A percentile compares a stretch with the other conserved stretches of the same genome.
Evolutionary conservation across 2,797 vertebrate species (phyloP).

Genomic region (Gymnoscopelus microlampas): DNA sequence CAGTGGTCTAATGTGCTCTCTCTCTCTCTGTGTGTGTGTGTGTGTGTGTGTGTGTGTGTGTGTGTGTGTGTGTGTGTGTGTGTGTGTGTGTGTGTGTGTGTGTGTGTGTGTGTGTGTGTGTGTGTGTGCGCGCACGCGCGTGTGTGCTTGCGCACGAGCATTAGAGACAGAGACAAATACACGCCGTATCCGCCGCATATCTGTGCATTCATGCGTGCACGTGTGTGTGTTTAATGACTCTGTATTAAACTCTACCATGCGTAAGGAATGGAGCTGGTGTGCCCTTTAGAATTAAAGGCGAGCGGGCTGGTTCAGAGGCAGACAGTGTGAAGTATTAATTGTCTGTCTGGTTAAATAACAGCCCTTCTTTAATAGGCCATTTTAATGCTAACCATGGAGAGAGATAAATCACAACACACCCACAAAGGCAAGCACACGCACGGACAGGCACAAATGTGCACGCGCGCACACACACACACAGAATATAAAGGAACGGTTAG

Average conservation of each 20-base stretch:
- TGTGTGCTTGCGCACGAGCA: background rate
- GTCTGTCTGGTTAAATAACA: slow-evolving; percentile 65
- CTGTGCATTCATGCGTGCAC: no score
- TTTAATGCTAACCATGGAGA: slow-evolving; percentile 31
- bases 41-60: background rate
- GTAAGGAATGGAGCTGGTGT: slow-evolving; percentile 43
- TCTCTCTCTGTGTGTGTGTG: background rate
- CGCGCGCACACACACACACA: slow-evolving; percentile 2
- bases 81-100: background rate
- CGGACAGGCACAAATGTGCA: background rate
- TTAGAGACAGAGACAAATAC: no score
- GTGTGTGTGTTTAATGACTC: slow-evolving; percentile 51
- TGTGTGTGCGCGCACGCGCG: slow-evolving; percentile 23
- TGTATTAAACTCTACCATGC: slow-evolving; percentile 57
- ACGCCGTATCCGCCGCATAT: no score
- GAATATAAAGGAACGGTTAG: no score
- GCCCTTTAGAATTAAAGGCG: slow-evolving; percentile 59
- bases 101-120: background rate
- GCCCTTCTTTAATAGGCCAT: slow-evolving; percentile 52
- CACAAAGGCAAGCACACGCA: background rate
- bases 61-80: background rate
- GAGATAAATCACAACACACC: slow-evolving; percentile 14
- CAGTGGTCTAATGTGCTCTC: slow-evolving; percentile 1
- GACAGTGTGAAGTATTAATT: slow-evolving; percentile 56
- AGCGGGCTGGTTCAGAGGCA: slow-evolving; percentile 32